Evolutionary conservation across 2,797 vertebrate genomes (phyloP), one percentile per base, ranked within the genome.

Genomic region (Apodemus agrarius): DNA sequence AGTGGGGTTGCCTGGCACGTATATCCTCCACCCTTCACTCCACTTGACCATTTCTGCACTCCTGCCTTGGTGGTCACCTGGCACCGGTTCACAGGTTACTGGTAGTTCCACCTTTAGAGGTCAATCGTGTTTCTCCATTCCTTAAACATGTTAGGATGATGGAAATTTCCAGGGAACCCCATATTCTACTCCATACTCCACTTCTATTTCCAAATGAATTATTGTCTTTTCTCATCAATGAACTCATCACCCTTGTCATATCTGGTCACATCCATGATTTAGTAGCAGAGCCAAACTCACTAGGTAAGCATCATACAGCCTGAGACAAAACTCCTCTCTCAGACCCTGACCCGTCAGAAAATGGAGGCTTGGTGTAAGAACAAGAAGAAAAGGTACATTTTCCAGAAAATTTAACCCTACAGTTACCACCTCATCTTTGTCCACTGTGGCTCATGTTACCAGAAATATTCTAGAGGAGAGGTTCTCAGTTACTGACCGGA

Each of bases 21-120:
- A 0, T 0, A 0, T 7, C 57, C 24, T 29, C 21, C 29, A 17
- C 4, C 6, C 4, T 1, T 59, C 13, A 0, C 0, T 1, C 1
- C 24, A 26, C 49, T 57, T 4, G 13, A 16, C 17, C 29, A 1
- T 21, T 21, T 2, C 57, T 31, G 11, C 43, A 34, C 0, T 37
- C 19, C 34, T 7, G 21, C 43, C 22, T 46, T 21, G 87, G 65
- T 59, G 5, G 49, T 24, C 7, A 12, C 43, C 26, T 2, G 0
- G 54, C 21, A 0, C 0, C 24, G 46, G 1, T 7, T 65, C 22
- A 72, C 65, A 29, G 5, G 37, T 19, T 89, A 19, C 46, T 1
- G 10, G 69, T 11, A 3, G 1, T 1, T 43, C 31, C n/a, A 76
- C 54, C 9, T 54, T 1, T 0, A 0, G 1, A 29, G 34, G 61